Percentiles rank a stretch among this genome's conserved stretches.
Evolutionary conservation across 2,113 vertebrate genomes (phyloP).

Genomic region (Coptodon rendalli): DNA sequence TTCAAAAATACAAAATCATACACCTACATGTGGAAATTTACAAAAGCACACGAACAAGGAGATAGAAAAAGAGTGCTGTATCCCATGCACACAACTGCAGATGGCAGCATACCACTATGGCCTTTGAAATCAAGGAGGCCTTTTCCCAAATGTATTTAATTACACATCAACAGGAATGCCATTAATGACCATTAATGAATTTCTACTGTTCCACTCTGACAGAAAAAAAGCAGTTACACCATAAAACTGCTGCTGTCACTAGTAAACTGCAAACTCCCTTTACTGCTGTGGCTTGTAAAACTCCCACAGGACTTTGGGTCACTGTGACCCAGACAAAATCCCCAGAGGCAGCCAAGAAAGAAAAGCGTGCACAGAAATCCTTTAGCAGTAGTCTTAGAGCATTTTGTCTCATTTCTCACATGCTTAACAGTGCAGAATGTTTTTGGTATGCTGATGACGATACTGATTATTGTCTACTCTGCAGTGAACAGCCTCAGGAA

Average conservation of each 20-base stretch:
- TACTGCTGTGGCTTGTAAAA: slow-evolving; percentile 1
- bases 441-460: slow-evolving; percentile 5
- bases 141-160: background rate
- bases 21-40: background rate
- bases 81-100: slow-evolving; percentile 53
- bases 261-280: background rate
- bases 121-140: slow-evolving; percentile 23
- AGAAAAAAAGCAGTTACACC: background rate
- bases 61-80: background rate
- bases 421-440: background rate
- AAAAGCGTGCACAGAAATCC: slow-evolving; percentile 7
- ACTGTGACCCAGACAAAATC: slow-evolving; percentile 46
- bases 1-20: background rate
- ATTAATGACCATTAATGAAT: slow-evolving; percentile 19
- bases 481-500: background rate
- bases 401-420: slow-evolving; percentile 7
- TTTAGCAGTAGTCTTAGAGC: background rate
- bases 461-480: background rate
- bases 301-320: slow-evolving; percentile 9
- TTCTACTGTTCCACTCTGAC: background rate
- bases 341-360: slow-evolving; percentile 32
- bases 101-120: slow-evolving; percentile 65
- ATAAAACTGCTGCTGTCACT: background rate
- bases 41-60: background rate
- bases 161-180: background rate